Base-by-base conservation (phyloP, 2,888 invertebrate genomes). In the Caenorhabditis sp. region DNA sequence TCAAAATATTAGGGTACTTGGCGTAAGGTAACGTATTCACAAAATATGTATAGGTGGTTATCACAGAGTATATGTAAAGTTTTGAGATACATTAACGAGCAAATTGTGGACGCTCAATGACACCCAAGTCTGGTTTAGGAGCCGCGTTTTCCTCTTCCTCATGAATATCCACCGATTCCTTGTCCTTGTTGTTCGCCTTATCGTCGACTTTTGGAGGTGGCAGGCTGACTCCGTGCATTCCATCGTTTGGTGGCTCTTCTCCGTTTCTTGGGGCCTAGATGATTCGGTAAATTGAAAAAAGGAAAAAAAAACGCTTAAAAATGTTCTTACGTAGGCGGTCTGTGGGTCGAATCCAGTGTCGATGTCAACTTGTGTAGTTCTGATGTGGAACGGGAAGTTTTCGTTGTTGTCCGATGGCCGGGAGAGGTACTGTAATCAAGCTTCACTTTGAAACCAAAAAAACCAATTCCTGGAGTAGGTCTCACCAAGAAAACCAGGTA, bases 351-450 rank as follows among this genome's bases (percentile, higher is more conserved):
- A 74, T 28, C 84, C 85, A 28, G 69, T 69, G 60, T 82, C 84
- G 24, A 94, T 93, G 53, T 80, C 84, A 24, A 94, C 93, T 93
- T 96, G 96, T 0, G 95, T 95, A 0, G 96, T 96, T 67, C 96
- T 93, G 32, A 96, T 96, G 92, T 97, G 96, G 92, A 95, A 97
- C 0, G 97, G 97, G 89, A 97, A 96, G 91, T 96, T 96, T 90
- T 95, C 95, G 91, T 96, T 96, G 0, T 96, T 95, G 78, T 95
- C 95, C 1, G 95, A 95, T 2, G 97, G 97, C 90, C 96, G 93
- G 0, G 96, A 96, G 72, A 96, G 92, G 76, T 95, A 92, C 95
- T 96, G 92, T 4, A 94, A 93, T 82, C 32, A 32, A 32, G 47
- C 13, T 13, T 28, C 1, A 11, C 18, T 32, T 6, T 32, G 32